Evolutionary conservation across 2,113 vertebrate species (phyloP), one percentile per base, ranked within the genome.

Genomic region (Corydoras sp.): DNA sequence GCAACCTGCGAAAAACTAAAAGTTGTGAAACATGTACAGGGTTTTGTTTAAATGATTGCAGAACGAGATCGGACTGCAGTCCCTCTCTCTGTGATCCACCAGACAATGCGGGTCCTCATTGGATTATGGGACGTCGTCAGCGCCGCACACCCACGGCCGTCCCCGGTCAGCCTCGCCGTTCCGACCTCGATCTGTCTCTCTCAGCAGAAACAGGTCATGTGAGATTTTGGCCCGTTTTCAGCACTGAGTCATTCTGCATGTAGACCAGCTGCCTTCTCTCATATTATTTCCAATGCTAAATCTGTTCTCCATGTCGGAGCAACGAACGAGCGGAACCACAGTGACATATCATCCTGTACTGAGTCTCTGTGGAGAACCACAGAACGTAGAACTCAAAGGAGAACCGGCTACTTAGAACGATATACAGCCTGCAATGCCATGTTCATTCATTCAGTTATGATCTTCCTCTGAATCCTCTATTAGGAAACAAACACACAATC

Each of bases 151-250:
- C 67, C 72, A 62, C 24, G 6, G 56, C 62, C 35, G 68, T 59
- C 31, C 31, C 59, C 5, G 49, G 43, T 72, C 51, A 15, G 51
- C 69, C 43, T 72, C 69, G 35, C 54, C 48, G 35, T 29, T 59
- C 60, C 62, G 69, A 78, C 69, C 65, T 62, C 55, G 31, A 49
- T 72, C 62, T 53, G 59, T 63, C 18, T 75, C 72, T 75, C 59
- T 53, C 18, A 65, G 31, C 53, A 43, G 72, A 72, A 50, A 7
- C 30, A 3, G 55, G 8, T 51, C 11, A 9, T 66, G 48, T 72
- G 68, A 75, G 56, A 48, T 24, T 63, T 68, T 53, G 54, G 65
- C 53, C 15, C 54, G n/a, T 70, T 71, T 56, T 50, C 29, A 65
- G 66, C 64, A 59, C 48, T 64, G 49, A 62, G 58, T 62, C 65